Percentiles rank a stretch among this genome's conserved stretches.
These are phyloP conservation scores for Thalassophryne amazonica DNA, from an alignment of 2,797 vertebrate species.

Conservation along the genomic window DNA sequence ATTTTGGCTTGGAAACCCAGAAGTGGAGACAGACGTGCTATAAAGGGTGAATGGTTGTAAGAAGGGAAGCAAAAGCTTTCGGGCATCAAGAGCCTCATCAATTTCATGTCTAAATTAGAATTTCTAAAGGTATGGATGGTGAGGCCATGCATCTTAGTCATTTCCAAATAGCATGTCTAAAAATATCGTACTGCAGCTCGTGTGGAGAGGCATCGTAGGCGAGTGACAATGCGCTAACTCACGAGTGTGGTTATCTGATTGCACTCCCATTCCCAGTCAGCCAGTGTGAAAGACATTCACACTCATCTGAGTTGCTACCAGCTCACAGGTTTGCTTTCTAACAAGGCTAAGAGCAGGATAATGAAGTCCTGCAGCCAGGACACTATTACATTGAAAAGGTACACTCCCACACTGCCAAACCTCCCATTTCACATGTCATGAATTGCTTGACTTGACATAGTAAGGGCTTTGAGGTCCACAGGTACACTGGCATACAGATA, in stretches of 20 bases:
- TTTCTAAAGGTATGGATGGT: conserved; percentile 9
- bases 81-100: background rate
- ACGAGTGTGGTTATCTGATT: conserved; percentile 21
- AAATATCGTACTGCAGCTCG: conserved; percentile 15
- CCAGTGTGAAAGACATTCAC: conserved; percentile 9
- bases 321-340: conserved; percentile 6
- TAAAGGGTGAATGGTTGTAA: conserved; percentile 14
- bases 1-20: background rate
- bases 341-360: conserved; percentile 16
- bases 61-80: background rate
- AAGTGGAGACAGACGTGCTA: background rate
- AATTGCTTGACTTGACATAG: background rate
- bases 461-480: no score
- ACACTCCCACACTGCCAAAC: conserved; percentile 4
- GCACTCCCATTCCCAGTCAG: background rate
- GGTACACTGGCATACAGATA: no score
- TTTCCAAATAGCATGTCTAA: conserved; percentile 16
- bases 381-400: conserved; percentile 23
- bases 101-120: conserved; percentile 2
- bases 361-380: conserved; percentile 23
- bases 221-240: conserved; percentile 15
- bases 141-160: conserved; percentile 1
- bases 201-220: conserved; percentile 1
- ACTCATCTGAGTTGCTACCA: conserved; percentile 12
- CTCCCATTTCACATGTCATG: conserved; percentile 16